These are phyloP conservation scores for Cephalopachus bancanus DNA, from an alignment of 2,797 vertebrate species.

Conservation along the genomic window DNA sequence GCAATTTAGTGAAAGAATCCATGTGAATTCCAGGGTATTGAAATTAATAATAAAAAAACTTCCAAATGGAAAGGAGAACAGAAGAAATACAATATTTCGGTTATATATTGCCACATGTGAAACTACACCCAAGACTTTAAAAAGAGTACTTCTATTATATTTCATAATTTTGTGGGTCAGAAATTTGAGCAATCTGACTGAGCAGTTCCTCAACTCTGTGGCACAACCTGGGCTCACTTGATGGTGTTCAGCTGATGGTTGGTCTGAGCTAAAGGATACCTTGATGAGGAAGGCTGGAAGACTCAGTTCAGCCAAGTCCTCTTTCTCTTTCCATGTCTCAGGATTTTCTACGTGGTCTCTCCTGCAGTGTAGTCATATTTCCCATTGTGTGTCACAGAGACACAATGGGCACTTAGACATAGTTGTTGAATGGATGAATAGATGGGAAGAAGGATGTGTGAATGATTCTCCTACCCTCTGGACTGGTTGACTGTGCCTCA, in stretches of 20 bases:
- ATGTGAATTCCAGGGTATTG: neutral
- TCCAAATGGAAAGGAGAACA: neutral
- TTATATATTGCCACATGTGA: neutral
- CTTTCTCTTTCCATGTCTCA: neutral
- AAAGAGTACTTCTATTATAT: neutral
- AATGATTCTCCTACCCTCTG: neutral
- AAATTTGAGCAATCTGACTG: neutral
- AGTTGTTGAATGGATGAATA: neutral
- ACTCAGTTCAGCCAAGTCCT: neutral
- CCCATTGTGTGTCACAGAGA: neutral
- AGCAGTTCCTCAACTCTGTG: neutral
- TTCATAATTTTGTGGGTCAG: neutral
- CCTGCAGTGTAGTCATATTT: neutral
- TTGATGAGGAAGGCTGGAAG: neutral
- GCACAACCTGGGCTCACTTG: neutral
- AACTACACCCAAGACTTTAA: neutral
- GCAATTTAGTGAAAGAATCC: neutral
- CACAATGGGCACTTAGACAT: neutral
- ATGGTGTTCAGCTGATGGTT: neutral
- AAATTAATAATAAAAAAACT: conserved; percentile 1
- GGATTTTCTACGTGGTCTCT: neutral
- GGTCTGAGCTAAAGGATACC: neutral
- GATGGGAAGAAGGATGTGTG: neutral
- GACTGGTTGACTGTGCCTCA: neutral
- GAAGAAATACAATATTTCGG: neutral